Evolutionary conservation across 2,797 vertebrate species (phyloP).

Genomic region (Microctenopoma stevenorrisi): DNA sequence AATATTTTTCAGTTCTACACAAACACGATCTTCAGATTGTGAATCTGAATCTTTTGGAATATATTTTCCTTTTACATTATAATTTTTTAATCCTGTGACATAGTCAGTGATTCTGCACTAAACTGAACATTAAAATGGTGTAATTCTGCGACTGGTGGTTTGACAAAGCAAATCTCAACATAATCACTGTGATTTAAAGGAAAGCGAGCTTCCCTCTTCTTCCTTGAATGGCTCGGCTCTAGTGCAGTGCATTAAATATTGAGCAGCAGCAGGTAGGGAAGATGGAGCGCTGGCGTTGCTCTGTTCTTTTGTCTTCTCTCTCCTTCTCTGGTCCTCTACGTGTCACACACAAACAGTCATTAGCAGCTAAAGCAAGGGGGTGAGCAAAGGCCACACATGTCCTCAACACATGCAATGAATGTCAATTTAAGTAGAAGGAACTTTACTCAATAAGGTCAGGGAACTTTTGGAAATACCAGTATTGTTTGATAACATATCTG

Average conservation of each 20-base stretch:
- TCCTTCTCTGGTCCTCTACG: conserved; percentile 18
- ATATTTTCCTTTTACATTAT: conserved; percentile 1
- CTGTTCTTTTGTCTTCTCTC: conserved; percentile 48
- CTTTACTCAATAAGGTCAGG: background rate
- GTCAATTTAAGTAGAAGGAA: background rate
- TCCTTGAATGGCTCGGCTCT: background rate
- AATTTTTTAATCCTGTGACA: background rate
- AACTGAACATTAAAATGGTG: background rate
- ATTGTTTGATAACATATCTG: conserved; percentile 30
- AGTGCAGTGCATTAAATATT: conserved; percentile 59
- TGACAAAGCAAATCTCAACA: conserved; percentile 11
- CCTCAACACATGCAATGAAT: background rate
- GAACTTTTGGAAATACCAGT: conserved; percentile 2
- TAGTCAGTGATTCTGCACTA: background rate
- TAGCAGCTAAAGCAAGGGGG: conserved; percentile 8
- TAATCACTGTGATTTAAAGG: background rate
- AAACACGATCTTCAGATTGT: too few relatives aligned
- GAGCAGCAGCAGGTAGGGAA: conserved; percentile 60
- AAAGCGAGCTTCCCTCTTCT: background rate
- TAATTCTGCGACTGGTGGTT: background rate
- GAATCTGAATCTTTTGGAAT: background rate
- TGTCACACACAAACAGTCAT: conserved; percentile 65
- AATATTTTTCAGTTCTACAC: conserved; percentile 2
- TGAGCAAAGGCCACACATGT: conserved; percentile 1
- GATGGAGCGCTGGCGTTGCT: conserved; percentile 29